Conservation (phyloP, 2,113 vertebrate species). For the Lichenostomus cassidix region DNA sequence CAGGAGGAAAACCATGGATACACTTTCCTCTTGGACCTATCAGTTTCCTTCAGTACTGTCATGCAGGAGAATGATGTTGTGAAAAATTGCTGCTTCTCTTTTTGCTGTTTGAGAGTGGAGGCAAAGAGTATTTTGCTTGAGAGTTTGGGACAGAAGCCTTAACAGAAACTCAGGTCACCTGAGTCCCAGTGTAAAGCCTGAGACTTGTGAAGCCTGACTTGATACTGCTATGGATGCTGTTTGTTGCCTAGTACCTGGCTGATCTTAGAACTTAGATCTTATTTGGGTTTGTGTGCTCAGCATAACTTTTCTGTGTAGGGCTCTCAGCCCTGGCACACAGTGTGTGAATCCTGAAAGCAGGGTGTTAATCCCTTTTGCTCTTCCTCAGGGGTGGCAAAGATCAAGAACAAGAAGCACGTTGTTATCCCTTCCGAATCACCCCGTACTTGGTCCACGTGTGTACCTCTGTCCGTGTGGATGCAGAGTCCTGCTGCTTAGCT, state of each 20-base stretch:
- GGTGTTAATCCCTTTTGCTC: not conserved
- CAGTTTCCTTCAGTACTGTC: not conserved
- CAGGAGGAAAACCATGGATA: not conserved
- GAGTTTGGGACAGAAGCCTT: not conserved
- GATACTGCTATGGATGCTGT: not conserved
- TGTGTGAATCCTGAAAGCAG: not conserved
- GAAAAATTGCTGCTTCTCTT: not conserved
- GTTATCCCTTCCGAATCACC: conserved; percentile 83
- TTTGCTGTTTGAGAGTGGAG: not conserved
- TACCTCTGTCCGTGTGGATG: conserved; percentile 44
- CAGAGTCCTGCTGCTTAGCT: conserved; percentile 83
- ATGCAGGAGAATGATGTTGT: not conserved
- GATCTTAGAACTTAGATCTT: not conserved
- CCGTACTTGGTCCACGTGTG: conserved; percentile 82
- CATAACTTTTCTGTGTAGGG: not conserved
- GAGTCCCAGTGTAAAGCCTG: not conserved
- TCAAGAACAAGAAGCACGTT: conserved; percentile 73
- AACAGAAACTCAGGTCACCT: not conserved
- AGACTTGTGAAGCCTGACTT: not conserved
- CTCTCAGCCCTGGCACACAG: not conserved
- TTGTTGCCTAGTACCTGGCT: not conserved
- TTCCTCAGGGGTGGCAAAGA: conserved; percentile 79
- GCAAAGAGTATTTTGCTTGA: not conserved
- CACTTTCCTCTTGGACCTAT: fast-evolving
- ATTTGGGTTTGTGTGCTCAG: not conserved